A percentile compares a stretch with the other conserved stretches of the same genome.
phyloP scores from a whole-genome alignment of 2,797 vertebrate species.

The Karalla daura region DNA sequence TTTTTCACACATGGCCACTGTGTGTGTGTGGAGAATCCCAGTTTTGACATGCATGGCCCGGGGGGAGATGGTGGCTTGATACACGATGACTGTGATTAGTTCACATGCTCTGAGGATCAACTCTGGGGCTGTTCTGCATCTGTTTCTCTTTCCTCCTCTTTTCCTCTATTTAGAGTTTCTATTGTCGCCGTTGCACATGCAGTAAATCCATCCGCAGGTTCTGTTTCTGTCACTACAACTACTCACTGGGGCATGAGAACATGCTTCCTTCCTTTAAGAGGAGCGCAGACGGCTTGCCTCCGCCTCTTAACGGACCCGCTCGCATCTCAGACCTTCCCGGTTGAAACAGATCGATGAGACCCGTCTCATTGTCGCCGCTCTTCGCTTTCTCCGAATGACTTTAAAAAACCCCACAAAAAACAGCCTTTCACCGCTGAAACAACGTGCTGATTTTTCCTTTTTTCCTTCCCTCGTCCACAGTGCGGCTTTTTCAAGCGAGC shows the following conservation, averaged over 20 bases:
- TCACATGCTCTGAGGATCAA: slow-evolving; percentile 23
- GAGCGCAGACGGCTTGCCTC: slow-evolving; percentile 31
- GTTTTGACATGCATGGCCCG: slow-evolving; percentile 73
- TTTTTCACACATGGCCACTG: slow-evolving; percentile 52
- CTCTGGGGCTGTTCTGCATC: slow-evolving; percentile 32
- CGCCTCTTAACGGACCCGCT: slow-evolving; percentile 29
- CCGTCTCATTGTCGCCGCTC: slow-evolving; percentile 2
- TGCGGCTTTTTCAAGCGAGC: slow-evolving; percentile 95
- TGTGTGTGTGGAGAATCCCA: slow-evolving; percentile 49
- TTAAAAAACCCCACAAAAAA: slow-evolving; percentile 23
- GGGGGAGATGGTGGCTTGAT: slow-evolving; percentile 53
- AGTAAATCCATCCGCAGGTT: slow-evolving; percentile 34
- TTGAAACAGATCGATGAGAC: slow-evolving; percentile 7
- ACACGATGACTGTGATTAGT: slow-evolving; percentile 19
- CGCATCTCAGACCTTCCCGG: slow-evolving; percentile 39
- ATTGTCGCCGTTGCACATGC: slow-evolving; percentile 22
- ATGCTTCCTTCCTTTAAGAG: slow-evolving; percentile 34
- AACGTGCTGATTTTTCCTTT: neutral
- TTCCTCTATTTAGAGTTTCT: slow-evolving; percentile 33
- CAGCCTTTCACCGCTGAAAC: neutral
- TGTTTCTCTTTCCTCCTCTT: slow-evolving; percentile 35
- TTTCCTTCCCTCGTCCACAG: slow-evolving; percentile 70
- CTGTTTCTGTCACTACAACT: slow-evolving; percentile 16
- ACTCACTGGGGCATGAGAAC: slow-evolving; percentile 10
- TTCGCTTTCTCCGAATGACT: slow-evolving; percentile 30